Base-by-base conservation (phyloP, 2,113 vertebrate genomes). In the Dolichotis patagonum region DNA sequence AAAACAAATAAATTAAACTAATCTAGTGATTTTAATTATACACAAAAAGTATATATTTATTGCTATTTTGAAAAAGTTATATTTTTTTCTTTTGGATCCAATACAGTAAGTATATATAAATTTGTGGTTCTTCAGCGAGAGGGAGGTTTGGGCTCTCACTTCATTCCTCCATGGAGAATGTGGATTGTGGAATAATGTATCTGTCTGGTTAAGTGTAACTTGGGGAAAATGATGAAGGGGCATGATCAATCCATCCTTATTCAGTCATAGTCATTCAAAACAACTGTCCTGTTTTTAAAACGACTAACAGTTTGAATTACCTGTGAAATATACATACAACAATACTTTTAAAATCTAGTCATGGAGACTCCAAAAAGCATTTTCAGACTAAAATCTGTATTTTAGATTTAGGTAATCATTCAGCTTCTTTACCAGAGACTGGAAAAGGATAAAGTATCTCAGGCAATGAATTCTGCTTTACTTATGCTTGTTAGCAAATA, bases 401-500 rank as follows among this genome's bases (percentile, higher is more conserved):
- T 87, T 90, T 24, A n/a, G 49, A 78, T 91, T 90, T 65, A 80
- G 22, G 24, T 95, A 52, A 56, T 16, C 46, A 81, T 7, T n/a
- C 3, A 54, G 22, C 63, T 95, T 84, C 35, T 49, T 7, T 81
- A 60, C 11, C 71, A n/a, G 80, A 8, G 12, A n/a, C 58, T 63
- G 12, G 54, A 85, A 85, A 87, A 28, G 2, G 3, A 28, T 32
- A 67, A 49, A 20, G 1, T 41, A n/a, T 54, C 19, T 93, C 11
- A 78, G 78, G 30, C n/a, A 86, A 83, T 95, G 24, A 95, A 80
- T 91, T 86, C 20, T 92, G 4, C 49, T 90, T 87, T 91, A 90
- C 91, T 85, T 73, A 49, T 54, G 3, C 1, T 71, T 28, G 91
- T 46, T 84, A 95, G 26, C 46, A 90, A 83, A 80, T 32, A 96